Conservation (phyloP, 2,797 vertebrate species). For the Chiropotes sagulatus region DNA sequence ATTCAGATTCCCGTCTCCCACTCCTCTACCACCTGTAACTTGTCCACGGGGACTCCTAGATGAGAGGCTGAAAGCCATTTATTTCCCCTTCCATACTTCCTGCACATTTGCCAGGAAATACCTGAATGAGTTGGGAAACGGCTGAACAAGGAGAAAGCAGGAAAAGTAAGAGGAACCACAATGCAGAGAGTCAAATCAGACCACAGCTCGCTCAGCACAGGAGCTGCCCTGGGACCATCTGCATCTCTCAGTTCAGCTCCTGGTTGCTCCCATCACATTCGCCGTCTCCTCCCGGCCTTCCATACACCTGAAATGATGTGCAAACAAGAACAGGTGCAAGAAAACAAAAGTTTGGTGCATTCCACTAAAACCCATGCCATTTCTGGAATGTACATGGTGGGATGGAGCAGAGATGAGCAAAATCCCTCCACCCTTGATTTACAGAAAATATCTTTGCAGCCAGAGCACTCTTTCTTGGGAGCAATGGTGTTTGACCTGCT, state of each 20-base stretch:
- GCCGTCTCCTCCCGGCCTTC: not conserved
- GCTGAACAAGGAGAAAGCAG: not conserved
- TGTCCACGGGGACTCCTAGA: not conserved
- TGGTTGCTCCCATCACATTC: not conserved
- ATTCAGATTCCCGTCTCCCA: fast-evolving
- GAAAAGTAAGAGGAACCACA: not conserved
- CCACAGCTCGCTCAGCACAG: not conserved
- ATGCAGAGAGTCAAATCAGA: not conserved
- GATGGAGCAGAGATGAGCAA: not conserved
- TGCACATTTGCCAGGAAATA: not conserved
- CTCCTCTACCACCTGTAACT: not conserved
- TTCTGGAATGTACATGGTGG: not conserved
- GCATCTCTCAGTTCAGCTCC: not conserved
- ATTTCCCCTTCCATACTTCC: too few species aligned
- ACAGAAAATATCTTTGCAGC: not conserved
- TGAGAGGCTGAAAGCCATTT: not conserved
- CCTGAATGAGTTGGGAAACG: not conserved
- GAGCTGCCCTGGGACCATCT: not conserved
- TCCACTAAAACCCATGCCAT: not conserved
- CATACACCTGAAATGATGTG: not conserved
- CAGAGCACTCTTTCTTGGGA: not conserved
- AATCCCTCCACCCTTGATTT: not conserved
- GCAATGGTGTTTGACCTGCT: not conserved
- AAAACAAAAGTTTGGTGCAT: not conserved
- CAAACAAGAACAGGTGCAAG: not conserved